Evolutionary conservation across 37 sponge, comb jelly and placozoan genomes (phyloP).

Genomic region (Oscarella lobularis): DNA sequence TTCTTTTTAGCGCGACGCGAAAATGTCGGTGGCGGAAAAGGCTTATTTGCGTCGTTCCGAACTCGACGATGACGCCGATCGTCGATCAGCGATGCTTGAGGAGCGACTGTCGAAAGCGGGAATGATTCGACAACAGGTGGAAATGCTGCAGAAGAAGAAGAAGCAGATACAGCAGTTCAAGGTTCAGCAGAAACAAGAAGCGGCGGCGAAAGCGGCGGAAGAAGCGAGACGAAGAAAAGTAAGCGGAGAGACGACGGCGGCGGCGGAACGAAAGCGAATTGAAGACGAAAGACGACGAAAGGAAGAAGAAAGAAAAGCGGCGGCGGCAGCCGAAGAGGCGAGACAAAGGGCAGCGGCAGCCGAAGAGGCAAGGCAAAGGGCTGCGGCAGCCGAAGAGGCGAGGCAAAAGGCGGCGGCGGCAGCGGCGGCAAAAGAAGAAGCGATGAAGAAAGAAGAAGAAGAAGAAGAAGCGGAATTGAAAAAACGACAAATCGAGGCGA

Average conservation of each 20-base stretch:
- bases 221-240: background rate
- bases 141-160: background rate
- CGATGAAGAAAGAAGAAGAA: background rate
- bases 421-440: background rate
- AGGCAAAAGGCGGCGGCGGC: slow-evolving; percentile 1
- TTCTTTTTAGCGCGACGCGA: no score
- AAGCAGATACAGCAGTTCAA: slow-evolving; percentile 8
- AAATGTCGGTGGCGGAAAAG: no score
- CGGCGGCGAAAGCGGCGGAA: background rate
- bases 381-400: background rate
- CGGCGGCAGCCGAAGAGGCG: background rate
- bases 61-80: background rate
- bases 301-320: background rate
- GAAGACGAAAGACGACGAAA: background rate
- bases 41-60: no score
- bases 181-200: background rate
- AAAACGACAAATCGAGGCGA: background rate
- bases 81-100: background rate
- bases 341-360: slow-evolving; percentile 1
- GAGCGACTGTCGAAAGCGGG: slow-evolving; percentile 15
- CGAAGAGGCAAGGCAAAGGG: background rate
- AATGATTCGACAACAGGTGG: background rate
- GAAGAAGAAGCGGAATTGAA: background rate
- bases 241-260: background rate
- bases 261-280: background rate